Conservation (phyloP, 2,113 vertebrate genomes). For the Willisornis vidua region DNA sequence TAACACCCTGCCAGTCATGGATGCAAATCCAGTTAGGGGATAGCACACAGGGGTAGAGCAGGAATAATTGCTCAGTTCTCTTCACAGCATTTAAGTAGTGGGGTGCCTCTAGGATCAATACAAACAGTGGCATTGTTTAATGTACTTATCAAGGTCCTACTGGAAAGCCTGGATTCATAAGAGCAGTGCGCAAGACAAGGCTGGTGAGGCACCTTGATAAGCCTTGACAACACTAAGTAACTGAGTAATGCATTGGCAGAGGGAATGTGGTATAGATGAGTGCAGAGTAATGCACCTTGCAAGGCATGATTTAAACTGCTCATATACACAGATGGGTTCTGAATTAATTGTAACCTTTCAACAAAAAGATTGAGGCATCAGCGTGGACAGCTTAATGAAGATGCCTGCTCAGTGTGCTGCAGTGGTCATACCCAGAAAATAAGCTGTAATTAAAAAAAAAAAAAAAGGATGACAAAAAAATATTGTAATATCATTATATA, state of each 20-base stretch:
- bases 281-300: constrained; percentile 11
- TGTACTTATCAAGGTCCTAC: constrained; percentile 31
- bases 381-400: constrained; percentile 59
- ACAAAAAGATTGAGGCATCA: constrained; percentile 49
- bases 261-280: constrained; percentile 31
- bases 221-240: constrained; percentile 40
- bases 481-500: not conserved
- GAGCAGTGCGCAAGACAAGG: constrained; percentile 23
- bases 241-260: constrained; percentile 38
- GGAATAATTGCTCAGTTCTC: constrained; percentile 52
- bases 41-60: not conserved
- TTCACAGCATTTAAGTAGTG: constrained; percentile 35
- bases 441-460: not conserved
- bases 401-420: not conserved
- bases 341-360: constrained; percentile 67
- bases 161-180: constrained; percentile 18
- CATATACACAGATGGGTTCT: constrained; percentile 20
- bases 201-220: constrained; percentile 33
- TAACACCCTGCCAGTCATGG: constrained; percentile 33
- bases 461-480: not conserved
- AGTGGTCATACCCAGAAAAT: constrained; percentile 40
- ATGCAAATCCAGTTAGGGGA: constrained; percentile 62
- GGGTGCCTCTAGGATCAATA: constrained; percentile 26
- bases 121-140: constrained; percentile 24
- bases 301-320: constrained; percentile 62